Evolutionary conservation across 2,888 invertebrate species (phyloP).

Genomic region (Mythimna impura): DNA sequence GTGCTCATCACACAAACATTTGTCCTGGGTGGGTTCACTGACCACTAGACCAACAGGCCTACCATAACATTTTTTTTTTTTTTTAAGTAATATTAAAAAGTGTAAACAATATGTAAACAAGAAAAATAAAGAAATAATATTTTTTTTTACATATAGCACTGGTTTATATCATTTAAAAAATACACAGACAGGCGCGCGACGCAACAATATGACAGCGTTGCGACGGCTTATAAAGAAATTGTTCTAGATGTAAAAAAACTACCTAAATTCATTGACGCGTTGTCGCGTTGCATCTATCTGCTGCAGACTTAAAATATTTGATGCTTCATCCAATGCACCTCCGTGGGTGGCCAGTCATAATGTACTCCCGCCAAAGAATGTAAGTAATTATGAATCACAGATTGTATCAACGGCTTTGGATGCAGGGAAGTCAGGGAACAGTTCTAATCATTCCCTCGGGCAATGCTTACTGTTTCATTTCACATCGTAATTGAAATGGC

Average conservation of each 20-base stretch:
- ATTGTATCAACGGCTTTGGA: conserved; percentile 71
- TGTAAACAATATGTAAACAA: too few relatives aligned
- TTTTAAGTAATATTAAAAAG: too few relatives aligned
- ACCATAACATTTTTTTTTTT: too few relatives aligned
- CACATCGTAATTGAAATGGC: conserved; percentile 64
- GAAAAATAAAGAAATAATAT: too few relatives aligned
- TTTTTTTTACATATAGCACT: too few relatives aligned
- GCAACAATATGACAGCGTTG: not conserved
- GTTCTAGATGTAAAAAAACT: not conserved
- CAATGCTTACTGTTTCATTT: conserved; percentile 64
- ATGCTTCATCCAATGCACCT: conserved; percentile 37
- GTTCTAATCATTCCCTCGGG: conserved; percentile 58
- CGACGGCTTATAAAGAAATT: not conserved
- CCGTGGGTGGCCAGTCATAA: conserved; percentile 43
- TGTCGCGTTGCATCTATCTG: not conserved
- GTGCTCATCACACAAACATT: too few relatives aligned
- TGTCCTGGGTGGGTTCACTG: too few relatives aligned
- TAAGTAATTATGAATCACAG: conserved; percentile 73
- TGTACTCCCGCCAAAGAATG: conserved; percentile 62
- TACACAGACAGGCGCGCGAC: not conserved
- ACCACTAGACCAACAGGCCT: too few relatives aligned
- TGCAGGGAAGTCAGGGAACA: conserved; percentile 32
- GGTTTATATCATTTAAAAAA: too few relatives aligned
- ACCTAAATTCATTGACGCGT: not conserved
- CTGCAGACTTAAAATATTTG: conserved; percentile 8